phyloP scores from a whole-genome alignment of 2,797 vertebrate genomes.

The Tenualosa thibaudeaui region DNA sequence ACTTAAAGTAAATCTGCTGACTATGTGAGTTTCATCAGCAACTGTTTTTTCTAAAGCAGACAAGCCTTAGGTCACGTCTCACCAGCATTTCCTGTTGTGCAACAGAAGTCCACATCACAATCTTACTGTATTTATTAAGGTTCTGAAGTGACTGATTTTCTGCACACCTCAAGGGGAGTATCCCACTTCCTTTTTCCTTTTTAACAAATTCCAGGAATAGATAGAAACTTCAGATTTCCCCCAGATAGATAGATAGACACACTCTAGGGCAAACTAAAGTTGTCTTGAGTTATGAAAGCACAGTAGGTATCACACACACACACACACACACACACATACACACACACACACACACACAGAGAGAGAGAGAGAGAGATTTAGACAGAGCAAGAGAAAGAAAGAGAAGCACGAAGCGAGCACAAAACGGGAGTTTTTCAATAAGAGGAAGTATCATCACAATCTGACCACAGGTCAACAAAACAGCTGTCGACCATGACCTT shows the following conservation, averaged over 20 bases:
- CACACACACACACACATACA: too few relatives aligned
- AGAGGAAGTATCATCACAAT: neutral
- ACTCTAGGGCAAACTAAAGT: too few relatives aligned
- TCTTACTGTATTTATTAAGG: neutral
- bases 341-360: too few relatives aligned
- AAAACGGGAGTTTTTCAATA: neutral
- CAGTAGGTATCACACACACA: too few relatives aligned
- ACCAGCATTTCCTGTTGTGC: slow-evolving; percentile 10
- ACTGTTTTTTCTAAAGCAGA: neutral
- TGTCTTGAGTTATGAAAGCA: too few relatives aligned
- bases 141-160: neutral
- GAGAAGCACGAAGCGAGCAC: neutral
- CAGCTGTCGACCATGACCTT: neutral
- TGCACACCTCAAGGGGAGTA: neutral
- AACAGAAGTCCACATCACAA: neutral
- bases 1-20: neutral
- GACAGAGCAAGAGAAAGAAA: neutral
- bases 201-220: neutral
- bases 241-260: neutral
- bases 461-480: neutral
- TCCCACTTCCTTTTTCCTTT: neutral
- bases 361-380: neutral
- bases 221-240: neutral
- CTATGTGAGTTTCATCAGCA: neutral
- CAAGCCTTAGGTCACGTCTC: neutral